Conservation (phyloP, 2,113 vertebrate species). For the Oreocharis arfaki region DNA sequence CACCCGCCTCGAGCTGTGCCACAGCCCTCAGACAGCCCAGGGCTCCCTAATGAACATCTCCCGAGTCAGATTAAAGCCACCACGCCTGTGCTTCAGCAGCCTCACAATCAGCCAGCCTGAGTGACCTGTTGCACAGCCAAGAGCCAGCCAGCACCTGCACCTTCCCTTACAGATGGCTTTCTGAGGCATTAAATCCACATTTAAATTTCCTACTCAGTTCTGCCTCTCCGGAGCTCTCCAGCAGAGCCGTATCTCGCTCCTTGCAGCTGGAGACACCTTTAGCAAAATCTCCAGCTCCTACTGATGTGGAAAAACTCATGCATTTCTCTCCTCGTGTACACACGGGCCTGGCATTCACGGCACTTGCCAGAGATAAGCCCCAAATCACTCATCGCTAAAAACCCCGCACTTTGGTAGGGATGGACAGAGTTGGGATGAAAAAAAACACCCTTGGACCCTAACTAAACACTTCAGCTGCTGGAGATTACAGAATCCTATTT, state of each 20-base stretch:
- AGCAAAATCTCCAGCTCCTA: constrained; percentile 20
- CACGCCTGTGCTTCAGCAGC: neutral
- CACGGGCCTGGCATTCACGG: neutral
- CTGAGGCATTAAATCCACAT: neutral
- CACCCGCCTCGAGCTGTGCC: neutral
- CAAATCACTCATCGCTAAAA: neutral
- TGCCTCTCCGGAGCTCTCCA: neutral
- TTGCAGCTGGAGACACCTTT: constrained; percentile 46
- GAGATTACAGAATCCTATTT: constrained; percentile 51
- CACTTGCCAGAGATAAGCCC: constrained; percentile 25
- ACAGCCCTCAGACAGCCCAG: neutral
- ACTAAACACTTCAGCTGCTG: constrained; percentile 11
- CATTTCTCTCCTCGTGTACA: constrained; percentile 1
- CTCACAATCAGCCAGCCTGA: fast-evolving
- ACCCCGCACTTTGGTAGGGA: neutral
- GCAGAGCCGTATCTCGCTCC: neutral
- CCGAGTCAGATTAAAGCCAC: neutral
- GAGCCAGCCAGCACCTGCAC: neutral
- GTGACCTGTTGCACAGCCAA: neutral
- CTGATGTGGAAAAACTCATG: constrained; percentile 64
- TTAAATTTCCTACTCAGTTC: neutral
- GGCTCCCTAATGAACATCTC: neutral
- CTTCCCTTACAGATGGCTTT: neutral
- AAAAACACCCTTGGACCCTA: neutral
- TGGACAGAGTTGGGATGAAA: neutral